These are phyloP conservation scores for Prunella fulvescens DNA, from an alignment of 2,113 vertebrate species.

Conservation along the genomic window DNA sequence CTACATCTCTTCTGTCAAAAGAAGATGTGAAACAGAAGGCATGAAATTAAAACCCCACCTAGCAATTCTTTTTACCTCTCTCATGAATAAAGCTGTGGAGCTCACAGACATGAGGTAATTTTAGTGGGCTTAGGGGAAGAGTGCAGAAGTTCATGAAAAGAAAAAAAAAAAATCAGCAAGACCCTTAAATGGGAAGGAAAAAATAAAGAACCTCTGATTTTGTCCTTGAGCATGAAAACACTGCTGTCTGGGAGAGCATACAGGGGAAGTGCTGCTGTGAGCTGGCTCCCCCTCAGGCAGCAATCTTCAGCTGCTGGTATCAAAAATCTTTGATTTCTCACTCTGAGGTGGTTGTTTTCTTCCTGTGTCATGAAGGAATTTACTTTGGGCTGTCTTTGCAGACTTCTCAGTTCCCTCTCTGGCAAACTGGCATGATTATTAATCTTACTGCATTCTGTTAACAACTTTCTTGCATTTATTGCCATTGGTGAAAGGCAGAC, in stretches of 20 bases:
- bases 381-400: background rate
- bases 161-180: background rate
- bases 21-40: background rate
- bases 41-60: background rate
- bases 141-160: background rate
- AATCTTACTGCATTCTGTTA: background rate
- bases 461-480: background rate
- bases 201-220: background rate
- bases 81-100: background rate
- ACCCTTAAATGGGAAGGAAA: background rate
- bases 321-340: background rate
- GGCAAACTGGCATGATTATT: background rate
- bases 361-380: background rate
- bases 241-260: background rate
- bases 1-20: background rate
- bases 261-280: background rate
- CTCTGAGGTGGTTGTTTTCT: background rate
- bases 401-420: background rate
- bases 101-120: background rate
- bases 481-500: background rate
- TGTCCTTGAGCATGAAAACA: background rate
- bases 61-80: background rate
- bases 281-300: background rate
- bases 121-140: background rate
- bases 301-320: background rate